These are phyloP conservation scores for Threskiornis aethiopicus DNA, from an alignment of 2,797 vertebrate genomes.

Conservation along the genomic window DNA sequence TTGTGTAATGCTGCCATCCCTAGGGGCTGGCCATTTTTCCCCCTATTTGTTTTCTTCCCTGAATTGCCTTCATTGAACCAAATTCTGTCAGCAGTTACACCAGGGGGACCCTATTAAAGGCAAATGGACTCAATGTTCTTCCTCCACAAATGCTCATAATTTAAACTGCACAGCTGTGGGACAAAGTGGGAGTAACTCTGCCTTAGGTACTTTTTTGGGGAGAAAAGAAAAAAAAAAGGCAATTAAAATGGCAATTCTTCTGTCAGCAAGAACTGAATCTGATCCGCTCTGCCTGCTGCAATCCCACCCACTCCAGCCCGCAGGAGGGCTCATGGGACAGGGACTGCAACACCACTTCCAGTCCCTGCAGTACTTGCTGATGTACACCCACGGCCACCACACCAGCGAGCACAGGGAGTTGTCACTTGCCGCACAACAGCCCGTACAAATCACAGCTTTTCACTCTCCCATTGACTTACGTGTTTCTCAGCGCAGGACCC, in stretches of 20 bases:
- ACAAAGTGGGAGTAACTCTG: background rate
- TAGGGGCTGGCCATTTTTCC: background rate
- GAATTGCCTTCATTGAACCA: constrained; percentile 30
- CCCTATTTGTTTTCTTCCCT: constrained; percentile 6
- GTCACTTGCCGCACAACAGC: background rate
- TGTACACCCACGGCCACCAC: background rate
- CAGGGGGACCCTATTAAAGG: background rate
- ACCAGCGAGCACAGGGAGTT: background rate
- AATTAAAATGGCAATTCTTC: background rate
- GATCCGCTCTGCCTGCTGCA: background rate
- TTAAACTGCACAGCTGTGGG: background rate
- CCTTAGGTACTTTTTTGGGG: background rate
- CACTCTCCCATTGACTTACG: accelerated
- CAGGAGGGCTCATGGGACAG: background rate
- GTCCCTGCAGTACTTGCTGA: background rate
- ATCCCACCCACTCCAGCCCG: background rate
- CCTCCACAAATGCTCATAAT: constrained; percentile 4
- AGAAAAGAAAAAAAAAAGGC: background rate
- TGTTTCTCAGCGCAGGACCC: background rate
- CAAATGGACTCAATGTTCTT: constrained; percentile 28
- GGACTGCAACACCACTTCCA: background rate
- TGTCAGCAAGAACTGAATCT: background rate
- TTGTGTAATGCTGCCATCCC: constrained; percentile 22
- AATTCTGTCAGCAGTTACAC: constrained; percentile 28
- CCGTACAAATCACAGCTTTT: accelerated